A percentile compares a stretch with the other conserved stretches of the same genome.
phyloP scores from a whole-genome alignment of 2,888 invertebrate species.

The Electrophaes corylata region DNA sequence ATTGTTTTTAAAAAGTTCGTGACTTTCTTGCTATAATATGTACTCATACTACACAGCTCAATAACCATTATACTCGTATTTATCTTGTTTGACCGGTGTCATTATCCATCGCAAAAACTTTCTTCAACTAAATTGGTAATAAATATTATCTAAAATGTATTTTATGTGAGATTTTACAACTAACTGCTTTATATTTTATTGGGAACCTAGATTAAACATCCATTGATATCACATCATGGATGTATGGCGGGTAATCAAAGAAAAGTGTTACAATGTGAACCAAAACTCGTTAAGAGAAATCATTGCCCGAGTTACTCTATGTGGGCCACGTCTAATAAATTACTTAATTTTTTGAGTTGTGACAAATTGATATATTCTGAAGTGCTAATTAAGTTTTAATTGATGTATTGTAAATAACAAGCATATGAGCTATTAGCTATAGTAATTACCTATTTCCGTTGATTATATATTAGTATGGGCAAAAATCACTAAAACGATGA shows the following conservation, averaged over 20 bases:
- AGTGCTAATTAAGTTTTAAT: constrained; percentile 14
- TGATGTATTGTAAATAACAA: constrained; percentile 22
- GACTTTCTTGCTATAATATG: constrained; percentile 34
- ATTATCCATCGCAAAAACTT: constrained; percentile 43
- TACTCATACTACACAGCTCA: constrained; percentile 5
- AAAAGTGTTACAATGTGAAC: constrained; percentile 33
- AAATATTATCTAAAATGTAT: constrained; percentile 39
- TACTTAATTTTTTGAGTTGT: constrained; percentile 29
- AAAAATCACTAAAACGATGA: too few species aligned
- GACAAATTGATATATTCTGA: constrained; percentile 25
- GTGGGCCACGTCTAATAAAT: constrained; percentile 33
- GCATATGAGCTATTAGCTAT: too few species aligned
- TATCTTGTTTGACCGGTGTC: constrained; percentile 42
- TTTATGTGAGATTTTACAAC: constrained; percentile 29
- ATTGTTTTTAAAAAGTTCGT: constrained; percentile 29
- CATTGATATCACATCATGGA: constrained; percentile 33
- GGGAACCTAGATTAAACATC: constrained; percentile 37
- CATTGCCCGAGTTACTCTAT: constrained; percentile 37
- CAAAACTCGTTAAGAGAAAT: constrained; percentile 38
- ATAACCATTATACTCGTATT: constrained; percentile 36
- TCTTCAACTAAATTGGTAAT: constrained; percentile 40
- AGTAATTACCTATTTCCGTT: neutral
- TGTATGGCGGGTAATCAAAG: constrained; percentile 33
- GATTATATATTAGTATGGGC: too few species aligned
- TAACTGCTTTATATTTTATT: constrained; percentile 38